Conservation (phyloP, 1,140 invertebrate species). For the Bursaphelenchus mucronatus region DNA sequence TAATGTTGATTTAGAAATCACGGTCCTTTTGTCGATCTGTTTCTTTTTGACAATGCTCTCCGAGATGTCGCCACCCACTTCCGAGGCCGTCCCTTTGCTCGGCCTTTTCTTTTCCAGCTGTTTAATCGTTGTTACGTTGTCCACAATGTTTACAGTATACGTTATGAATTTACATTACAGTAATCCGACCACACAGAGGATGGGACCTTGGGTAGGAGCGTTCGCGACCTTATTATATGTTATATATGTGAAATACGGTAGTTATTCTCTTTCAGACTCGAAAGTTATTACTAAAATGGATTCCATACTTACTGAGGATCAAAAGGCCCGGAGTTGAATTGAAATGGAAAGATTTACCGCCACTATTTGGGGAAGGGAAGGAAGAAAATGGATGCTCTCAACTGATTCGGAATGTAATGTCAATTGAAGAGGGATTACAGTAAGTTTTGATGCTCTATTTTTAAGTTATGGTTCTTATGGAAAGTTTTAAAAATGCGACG, state of each 20-base stretch:
- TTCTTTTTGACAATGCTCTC: slow-evolving; percentile 64
- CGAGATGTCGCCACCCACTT: slow-evolving; percentile 85
- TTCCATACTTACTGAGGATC: too few species aligned
- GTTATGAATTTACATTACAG: slow-evolving; percentile 97
- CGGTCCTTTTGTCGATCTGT: slow-evolving; percentile 64
- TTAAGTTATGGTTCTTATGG: too few species aligned
- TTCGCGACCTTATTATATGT: too few species aligned
- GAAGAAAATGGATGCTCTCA: too few species aligned
- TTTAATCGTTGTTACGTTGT: slow-evolving; percentile 99
- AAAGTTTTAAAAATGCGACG: too few species aligned
- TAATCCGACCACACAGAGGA: slow-evolving; percentile 84
- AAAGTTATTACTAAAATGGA: too few species aligned
- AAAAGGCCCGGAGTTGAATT: too few species aligned
- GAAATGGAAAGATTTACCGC: too few species aligned
- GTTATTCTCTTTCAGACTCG: too few species aligned
- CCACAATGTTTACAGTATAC: slow-evolving; percentile 95
- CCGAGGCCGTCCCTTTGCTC: slow-evolving; percentile 82
- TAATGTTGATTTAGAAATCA: slow-evolving; percentile 76
- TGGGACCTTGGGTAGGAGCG: slow-evolving; percentile 78
- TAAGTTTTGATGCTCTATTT: slow-evolving; percentile 6
- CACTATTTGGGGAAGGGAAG: too few species aligned
- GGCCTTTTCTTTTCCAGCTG: slow-evolving; percentile 99
- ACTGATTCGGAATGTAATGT: slow-evolving; percentile 57
- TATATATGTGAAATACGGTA: too few species aligned
- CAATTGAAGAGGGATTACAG: slow-evolving; percentile 45